Evolutionary conservation across 2,113 vertebrate species (phyloP).

Genomic region (Ceyx melanurus): DNA sequence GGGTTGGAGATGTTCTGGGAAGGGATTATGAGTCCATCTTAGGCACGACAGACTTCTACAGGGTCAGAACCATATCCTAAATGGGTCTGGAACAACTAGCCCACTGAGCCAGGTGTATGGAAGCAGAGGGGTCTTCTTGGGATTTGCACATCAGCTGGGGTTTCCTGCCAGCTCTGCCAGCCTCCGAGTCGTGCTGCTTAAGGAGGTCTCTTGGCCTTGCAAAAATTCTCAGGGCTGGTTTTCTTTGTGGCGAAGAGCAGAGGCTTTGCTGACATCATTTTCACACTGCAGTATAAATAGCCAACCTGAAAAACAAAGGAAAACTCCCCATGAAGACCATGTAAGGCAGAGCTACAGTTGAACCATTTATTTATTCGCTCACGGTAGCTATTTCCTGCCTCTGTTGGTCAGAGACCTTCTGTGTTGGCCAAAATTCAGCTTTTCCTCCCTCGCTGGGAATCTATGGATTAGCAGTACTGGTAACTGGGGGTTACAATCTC

Average conservation of each 20-base stretch:
- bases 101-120: accelerated
- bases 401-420: slow-evolving; percentile 57
- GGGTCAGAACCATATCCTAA: background rate
- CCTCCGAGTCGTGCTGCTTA: background rate
- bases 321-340: slow-evolving; percentile 55
- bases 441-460: slow-evolving; percentile 15
- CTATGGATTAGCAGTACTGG: background rate
- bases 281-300: slow-evolving; percentile 32
- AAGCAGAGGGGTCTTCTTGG: background rate
- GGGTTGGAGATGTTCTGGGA: background rate
- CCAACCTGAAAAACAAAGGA: slow-evolving; percentile 62
- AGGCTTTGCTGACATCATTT: slow-evolving; percentile 39
- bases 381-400: slow-evolving; percentile 54
- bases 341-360: slow-evolving; percentile 52
- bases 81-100: background rate
- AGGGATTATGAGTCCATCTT: background rate
- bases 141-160: background rate
- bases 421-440: slow-evolving; percentile 51
- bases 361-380: slow-evolving; percentile 54
- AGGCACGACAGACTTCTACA: background rate
- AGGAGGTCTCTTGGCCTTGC: background rate
- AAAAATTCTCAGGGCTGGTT: background rate
- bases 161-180: background rate
- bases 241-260: background rate
- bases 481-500: background rate